These are phyloP conservation scores for Caenorhabditis afra DNA, from an alignment of 2,888 invertebrate genomes.

Conservation along the genomic window DNA sequence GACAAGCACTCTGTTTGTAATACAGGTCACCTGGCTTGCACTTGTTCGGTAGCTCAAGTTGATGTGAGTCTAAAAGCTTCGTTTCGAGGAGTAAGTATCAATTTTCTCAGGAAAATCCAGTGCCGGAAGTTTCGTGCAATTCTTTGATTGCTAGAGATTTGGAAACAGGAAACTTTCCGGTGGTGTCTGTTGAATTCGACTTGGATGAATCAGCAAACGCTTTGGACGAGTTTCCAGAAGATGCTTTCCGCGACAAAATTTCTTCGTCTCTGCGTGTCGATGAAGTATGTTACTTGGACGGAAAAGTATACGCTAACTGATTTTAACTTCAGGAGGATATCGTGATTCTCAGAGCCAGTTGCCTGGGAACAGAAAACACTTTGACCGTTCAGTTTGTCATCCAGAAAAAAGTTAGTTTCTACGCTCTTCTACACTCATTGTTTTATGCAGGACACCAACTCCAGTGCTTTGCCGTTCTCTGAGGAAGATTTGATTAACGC, in stretches of 20 bases:
- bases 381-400: slow-evolving; percentile 74
- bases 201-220: slow-evolving; percentile 57
- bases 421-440: too few species aligned
- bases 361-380: slow-evolving; percentile 66
- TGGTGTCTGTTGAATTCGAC: slow-evolving; percentile 68
- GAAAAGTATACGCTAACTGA: background rate
- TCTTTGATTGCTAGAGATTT: slow-evolving; percentile 63
- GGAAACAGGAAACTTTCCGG: slow-evolving; percentile 71
- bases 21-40: slow-evolving; percentile 66
- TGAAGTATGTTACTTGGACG: slow-evolving; percentile 35
- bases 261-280: slow-evolving; percentile 64
- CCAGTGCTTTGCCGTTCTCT: slow-evolving; percentile 59
- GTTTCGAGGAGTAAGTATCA: background rate
- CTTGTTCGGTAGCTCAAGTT: slow-evolving; percentile 64
- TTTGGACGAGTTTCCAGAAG: slow-evolving; percentile 65
- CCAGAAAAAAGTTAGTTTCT: slow-evolving; percentile 61
- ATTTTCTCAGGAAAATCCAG: slow-evolving; percentile 63
- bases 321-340: slow-evolving; percentile 68
- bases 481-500: slow-evolving; percentile 67
- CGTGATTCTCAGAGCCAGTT: slow-evolving; percentile 70
- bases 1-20: slow-evolving; percentile 65
- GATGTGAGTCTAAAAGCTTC: slow-evolving; percentile 58
- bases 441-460: slow-evolving; percentile 59
- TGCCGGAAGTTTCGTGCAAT: slow-evolving; percentile 71
- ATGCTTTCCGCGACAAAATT: slow-evolving; percentile 61